Conservation (phyloP, 2,113 vertebrate species). For the Oceanodroma tethys region DNA sequence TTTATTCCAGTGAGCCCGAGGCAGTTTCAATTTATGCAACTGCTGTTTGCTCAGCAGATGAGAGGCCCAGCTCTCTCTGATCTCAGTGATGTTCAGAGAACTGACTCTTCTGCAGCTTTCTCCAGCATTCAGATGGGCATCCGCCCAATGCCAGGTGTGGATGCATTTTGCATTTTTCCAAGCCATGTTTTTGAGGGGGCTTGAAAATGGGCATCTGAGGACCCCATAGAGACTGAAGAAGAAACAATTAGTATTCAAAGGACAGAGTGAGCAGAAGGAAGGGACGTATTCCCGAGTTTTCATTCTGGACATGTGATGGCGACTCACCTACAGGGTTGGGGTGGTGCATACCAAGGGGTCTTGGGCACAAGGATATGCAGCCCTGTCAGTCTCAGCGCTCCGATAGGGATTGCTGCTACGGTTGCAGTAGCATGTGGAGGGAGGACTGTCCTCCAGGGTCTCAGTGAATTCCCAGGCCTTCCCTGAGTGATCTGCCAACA, state of each 20-base stretch:
- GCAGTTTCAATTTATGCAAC: conserved; percentile 62
- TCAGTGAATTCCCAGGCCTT: background rate
- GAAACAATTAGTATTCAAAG: background rate
- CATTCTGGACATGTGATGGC: background rate
- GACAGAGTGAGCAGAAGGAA: background rate
- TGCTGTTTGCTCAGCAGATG: conserved; percentile 53
- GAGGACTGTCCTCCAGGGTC: background rate
- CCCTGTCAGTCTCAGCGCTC: background rate
- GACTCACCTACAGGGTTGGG: background rate
- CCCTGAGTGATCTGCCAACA: background rate
- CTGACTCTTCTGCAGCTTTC: background rate
- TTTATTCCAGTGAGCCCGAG: background rate
- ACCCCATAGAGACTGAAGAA: background rate
- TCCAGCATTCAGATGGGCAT: background rate
- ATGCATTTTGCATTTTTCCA: background rate
- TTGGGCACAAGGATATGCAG: background rate
- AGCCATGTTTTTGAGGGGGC: background rate
- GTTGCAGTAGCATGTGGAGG: background rate
- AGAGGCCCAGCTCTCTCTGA: conserved; percentile 35
- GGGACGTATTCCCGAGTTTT: background rate
- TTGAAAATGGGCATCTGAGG: background rate
- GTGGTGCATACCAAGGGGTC: background rate
- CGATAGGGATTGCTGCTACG: background rate
- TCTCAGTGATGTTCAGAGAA: background rate
- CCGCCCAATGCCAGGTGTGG: background rate